Evolutionary conservation across 2,888 invertebrate species (phyloP).

Genomic region (Drosophila leonis): DNA sequence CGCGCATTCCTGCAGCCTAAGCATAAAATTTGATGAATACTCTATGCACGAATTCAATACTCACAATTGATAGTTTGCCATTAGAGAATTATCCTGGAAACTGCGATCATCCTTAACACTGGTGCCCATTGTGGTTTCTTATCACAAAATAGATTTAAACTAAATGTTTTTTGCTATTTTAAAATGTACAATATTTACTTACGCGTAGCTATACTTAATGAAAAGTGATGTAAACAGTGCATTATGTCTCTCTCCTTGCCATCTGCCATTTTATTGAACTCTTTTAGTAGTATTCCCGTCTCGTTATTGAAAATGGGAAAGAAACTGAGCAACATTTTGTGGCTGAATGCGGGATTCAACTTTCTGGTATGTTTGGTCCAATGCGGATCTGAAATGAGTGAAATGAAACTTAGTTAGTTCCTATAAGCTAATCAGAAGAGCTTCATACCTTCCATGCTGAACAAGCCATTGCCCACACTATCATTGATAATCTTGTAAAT

Average conservation of each 20-base stretch:
- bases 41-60: not conserved
- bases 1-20: slow-evolving; percentile 11
- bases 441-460: slow-evolving; percentile 58
- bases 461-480: slow-evolving; percentile 44
- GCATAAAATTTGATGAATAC: not conserved
- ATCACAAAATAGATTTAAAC: not conserved
- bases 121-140: slow-evolving; percentile 52
- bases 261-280: slow-evolving; percentile 47
- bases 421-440: slow-evolving; percentile 15
- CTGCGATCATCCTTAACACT: slow-evolving; percentile 23
- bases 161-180: not conserved
- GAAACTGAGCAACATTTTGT: slow-evolving; percentile 74
- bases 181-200: slow-evolving; percentile 29
- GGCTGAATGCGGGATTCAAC: slow-evolving; percentile 76
- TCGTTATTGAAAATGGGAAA: slow-evolving; percentile 76
- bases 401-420: not conserved
- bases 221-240: slow-evolving; percentile 45
- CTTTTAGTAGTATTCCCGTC: slow-evolving; percentile 48
- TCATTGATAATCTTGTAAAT: slow-evolving; percentile 52
- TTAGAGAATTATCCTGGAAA: slow-evolving; percentile 22
- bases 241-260: slow-evolving; percentile 53
- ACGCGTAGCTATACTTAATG: slow-evolving; percentile 70
- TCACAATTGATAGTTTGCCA: slow-evolving; percentile 5
- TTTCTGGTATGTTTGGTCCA: slow-evolving; percentile 77
- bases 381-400: slow-evolving; percentile 49